Evolutionary conservation across 2,797 vertebrate genomes (phyloP), one percentile per base, ranked within the genome.

Genomic region (Eospalax fontanierii): DNA sequence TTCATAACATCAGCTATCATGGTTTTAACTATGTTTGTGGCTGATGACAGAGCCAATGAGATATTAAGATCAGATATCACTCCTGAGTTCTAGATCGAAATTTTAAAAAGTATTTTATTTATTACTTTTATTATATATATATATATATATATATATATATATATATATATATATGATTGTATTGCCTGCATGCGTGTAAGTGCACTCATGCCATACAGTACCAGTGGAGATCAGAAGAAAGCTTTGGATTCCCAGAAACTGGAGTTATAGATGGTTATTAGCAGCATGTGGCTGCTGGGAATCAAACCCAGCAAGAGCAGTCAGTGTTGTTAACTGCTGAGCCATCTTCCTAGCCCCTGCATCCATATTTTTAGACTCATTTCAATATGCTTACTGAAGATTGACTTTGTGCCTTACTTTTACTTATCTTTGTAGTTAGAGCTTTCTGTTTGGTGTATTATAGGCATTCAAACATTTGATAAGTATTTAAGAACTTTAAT

Each of bases 401-500:
- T 5, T 85, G 26, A 28, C 5, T 22, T 86, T 54, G 3, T 43
- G 38, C 73, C 46, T 28, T 81, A 57, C 22, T 68, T 75, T 12
- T 79, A 18, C 46, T n/a, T 82, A 43, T 21, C 50, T 70, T 12
- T 79, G 18, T 71, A n/a, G 33, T 81, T 87, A 16, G 71, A 30
- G 61, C 66, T 91, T 19, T 91, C 30, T 73, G 26, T 93, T 82
- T 96, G 35, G 11, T 65, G 80, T 78, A 38, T 65, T 40, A 50
- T 43, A 76, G 28, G 15, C 3, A 63, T 33, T 71, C 35, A 73
- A 28, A 46, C 74, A 63, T 79, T 68, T 70, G 4, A 57, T 68
- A 84, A 54, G 2, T 35, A 61, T 88, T 79, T 83, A 73, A 73
- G 43, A n/a, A 57, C 26, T 88, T 68, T 79, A n/a, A 10, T n/a